Evolutionary conservation across 2,113 vertebrate species (phyloP).

Genomic region (Steatornis caripensis): DNA sequence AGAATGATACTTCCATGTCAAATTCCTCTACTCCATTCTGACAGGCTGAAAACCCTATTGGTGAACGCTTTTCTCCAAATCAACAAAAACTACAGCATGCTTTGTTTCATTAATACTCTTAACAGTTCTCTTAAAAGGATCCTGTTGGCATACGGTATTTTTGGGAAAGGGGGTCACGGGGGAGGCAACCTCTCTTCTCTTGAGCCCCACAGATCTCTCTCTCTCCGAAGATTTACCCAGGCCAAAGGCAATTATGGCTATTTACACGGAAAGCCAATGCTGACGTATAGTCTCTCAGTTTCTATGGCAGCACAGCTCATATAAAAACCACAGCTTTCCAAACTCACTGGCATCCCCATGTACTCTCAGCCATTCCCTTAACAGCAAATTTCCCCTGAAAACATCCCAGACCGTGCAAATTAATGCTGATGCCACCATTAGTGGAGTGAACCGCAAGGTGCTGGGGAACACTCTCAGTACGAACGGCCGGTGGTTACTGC

Average conservation of each 20-base stretch:
- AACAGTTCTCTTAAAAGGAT: neutral
- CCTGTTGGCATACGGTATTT: neutral
- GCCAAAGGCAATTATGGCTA: neutral
- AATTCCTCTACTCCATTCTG: neutral
- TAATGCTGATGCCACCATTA: rapidly evolving
- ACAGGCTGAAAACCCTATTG: neutral
- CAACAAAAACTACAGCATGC: neutral
- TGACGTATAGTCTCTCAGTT: neutral
- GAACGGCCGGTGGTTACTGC: rapidly evolving
- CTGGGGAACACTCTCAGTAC: rapidly evolving
- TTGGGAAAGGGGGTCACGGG: neutral
- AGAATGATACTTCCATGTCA: neutral
- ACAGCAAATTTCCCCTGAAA: neutral
- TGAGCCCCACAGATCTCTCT: neutral
- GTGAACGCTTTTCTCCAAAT: neutral
- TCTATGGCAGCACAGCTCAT: conserved; percentile 25
- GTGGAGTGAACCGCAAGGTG: rapidly evolving
- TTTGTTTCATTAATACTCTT: neutral
- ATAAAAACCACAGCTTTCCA: neutral
- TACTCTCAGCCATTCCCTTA: neutral
- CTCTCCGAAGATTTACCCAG: neutral
- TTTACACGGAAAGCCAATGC: neutral
- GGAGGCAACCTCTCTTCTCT: neutral
- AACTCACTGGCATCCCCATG: neutral
- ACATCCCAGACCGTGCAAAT: neutral